Base-by-base conservation (phyloP, 2,113 vertebrate species). In the Lamprologus tigripictilis region DNA sequence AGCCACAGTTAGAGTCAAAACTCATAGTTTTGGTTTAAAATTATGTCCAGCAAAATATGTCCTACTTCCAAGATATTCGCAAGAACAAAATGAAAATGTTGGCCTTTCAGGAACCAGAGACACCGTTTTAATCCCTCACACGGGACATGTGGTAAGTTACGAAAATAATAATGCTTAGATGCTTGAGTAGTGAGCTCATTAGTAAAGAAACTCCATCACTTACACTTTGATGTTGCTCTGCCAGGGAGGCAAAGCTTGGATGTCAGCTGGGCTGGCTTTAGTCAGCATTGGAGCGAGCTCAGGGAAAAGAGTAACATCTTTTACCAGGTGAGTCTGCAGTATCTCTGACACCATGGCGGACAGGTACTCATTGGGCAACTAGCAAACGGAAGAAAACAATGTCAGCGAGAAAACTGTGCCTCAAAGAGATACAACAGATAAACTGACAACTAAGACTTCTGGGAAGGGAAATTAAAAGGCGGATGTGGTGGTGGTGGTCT, bases 281-380 rank as follows among this genome's bases (percentile, higher is more conserved):
- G 86, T 21, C 55, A 97, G 82, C 47, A 97, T 90, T 6, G 95
- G 92, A 6, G 83, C 88, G 73, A 97, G 82, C 10, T 96, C 95
- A 17, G 87, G 49, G 42, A 97, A 96, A 31, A 97, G 92, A 63
- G 80, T 93, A 1, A 11, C 47, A 16, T 96, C 95, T 33, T n/a
- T 76, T 1, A 83, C 58, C 88, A 97, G 89, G 14, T 96, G 96
- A 17, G 82, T 94, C 35, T 95, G 92, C 40, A 97, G 91, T 14
- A 97, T 84, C 80, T 96, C 95, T 2, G 95, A 96, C 68, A 95
- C 91, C 95, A 97, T 93, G 85, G 86, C 90, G 47, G 91, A 92
- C 86, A 96, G 83, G 88, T 96, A 97, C 28, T 82, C 83, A 16
- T 94, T 73, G 2, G 94, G 63, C 71, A 97, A 42, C 97, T 97